Conservation (phyloP, 2,888 invertebrate species). For the Lasius platythorax region DNA sequence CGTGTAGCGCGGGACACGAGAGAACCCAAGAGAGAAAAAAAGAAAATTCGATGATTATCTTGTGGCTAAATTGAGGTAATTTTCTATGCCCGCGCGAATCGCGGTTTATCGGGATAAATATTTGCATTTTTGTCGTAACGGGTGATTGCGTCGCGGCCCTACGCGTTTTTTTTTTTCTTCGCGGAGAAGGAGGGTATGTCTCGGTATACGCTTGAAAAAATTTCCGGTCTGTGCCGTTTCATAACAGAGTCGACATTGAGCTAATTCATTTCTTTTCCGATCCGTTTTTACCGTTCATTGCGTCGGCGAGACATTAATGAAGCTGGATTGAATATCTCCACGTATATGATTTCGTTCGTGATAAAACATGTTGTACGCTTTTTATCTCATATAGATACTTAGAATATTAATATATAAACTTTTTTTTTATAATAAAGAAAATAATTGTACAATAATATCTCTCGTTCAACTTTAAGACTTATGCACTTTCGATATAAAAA, state of each 20-base stretch:
- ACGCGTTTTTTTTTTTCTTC: conserved; percentile 4
- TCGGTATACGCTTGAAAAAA: conserved; percentile 1
- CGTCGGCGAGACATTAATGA: not conserved
- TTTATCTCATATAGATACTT: not conserved
- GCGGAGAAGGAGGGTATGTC: conserved; percentile 15
- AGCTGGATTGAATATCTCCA: not conserved
- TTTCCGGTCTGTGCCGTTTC: conserved; percentile 20
- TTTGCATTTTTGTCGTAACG: conserved; percentile 41
- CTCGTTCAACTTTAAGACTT: not conserved
- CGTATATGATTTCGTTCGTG: not conserved
- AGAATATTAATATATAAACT: not conserved
- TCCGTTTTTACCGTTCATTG: not conserved
- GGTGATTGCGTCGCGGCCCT: conserved; percentile 34
- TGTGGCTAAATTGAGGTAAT: conserved; percentile 65
- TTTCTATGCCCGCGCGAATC: conserved; percentile 54
- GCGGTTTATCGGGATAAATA: conserved; percentile 64
- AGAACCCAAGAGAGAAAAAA: not conserved
- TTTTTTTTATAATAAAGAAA: not conserved
- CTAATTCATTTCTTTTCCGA: conserved; percentile 23
- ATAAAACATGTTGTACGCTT: not conserved
- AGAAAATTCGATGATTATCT: conserved; percentile 65
- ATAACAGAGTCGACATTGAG: conserved; percentile 33
- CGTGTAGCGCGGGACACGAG: not conserved
- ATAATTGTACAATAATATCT: conserved; percentile 15
- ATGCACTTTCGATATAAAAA: not conserved